phyloP scores from a whole-genome alignment of 2,797 vertebrate species.

The Lagorchestes hirsutus region DNA sequence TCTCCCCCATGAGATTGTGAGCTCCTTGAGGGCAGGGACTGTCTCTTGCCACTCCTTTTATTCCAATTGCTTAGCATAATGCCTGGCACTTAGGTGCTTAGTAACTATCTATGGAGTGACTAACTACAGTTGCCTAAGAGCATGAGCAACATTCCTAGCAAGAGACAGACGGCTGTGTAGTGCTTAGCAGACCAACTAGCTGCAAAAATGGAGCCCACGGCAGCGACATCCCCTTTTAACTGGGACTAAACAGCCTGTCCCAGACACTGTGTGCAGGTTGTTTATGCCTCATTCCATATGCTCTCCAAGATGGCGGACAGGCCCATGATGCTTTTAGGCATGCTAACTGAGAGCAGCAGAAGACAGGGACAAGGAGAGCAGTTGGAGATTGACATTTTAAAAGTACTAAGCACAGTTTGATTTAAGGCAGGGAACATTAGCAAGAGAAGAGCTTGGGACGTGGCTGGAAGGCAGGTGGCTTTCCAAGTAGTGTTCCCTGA shows the following conservation, averaged over 20 bases:
- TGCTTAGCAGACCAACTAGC: background rate
- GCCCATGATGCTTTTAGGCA: rapidly evolving
- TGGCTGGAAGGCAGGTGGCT: background rate
- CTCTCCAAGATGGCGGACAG: background rate
- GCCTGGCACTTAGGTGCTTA: background rate
- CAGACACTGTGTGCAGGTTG: background rate
- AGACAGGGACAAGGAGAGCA: constrained; percentile 51
- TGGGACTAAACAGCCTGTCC: background rate
- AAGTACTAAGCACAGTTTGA: constrained; percentile 44
- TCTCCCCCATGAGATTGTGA: background rate
- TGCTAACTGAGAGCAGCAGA: background rate
- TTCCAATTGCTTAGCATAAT: background rate
- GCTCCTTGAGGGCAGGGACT: background rate
- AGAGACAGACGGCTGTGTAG: background rate
- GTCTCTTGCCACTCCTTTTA: background rate
- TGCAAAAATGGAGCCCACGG: background rate
- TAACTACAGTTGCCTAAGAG: too few species aligned
- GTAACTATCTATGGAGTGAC: too few species aligned
- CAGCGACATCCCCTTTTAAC: background rate
- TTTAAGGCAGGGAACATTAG: background rate
- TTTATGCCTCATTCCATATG: constrained; percentile 34
- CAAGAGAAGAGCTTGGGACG: constrained; percentile 6
- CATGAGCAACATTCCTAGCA: background rate
- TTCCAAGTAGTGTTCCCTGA: background rate
- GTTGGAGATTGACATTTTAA: constrained; percentile 37